A percentile compares a stretch with the other conserved stretches of the same genome.
These are phyloP conservation scores for Asbolus verrucosus DNA, from an alignment of 1,140 invertebrate species.

Conservation along the genomic window DNA sequence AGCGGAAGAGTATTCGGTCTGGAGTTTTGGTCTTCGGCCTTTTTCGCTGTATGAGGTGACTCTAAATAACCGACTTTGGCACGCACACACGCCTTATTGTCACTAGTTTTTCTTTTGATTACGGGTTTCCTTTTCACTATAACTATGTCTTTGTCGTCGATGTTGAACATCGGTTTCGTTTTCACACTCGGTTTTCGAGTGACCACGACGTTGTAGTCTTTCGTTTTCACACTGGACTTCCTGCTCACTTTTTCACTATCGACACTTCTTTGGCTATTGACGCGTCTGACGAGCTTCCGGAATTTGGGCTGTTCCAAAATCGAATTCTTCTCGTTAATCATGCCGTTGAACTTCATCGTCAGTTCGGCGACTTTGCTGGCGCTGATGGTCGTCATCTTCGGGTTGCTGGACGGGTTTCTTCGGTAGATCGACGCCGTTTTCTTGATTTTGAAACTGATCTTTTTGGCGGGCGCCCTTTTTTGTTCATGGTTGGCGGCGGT, in stretches of 20 bases:
- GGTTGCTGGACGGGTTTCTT: slow-evolving; percentile 32
- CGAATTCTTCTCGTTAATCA: slow-evolving; percentile 64
- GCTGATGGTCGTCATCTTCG: slow-evolving; percentile 63
- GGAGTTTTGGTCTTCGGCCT: slow-evolving; percentile 1
- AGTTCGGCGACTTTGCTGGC: slow-evolving; percentile 69
- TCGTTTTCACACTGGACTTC: slow-evolving; percentile 55
- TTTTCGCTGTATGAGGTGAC: slow-evolving; percentile 13
- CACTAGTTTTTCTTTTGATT: slow-evolving; percentile 45
- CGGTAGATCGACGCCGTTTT: slow-evolving; percentile 56
- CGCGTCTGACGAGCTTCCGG: slow-evolving; percentile 47
- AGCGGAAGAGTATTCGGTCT: slow-evolving; percentile 3
- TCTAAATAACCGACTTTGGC: slow-evolving; percentile 27
- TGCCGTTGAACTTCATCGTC: slow-evolving; percentile 70
- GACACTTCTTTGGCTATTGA: slow-evolving; percentile 47
- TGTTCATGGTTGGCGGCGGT: slow-evolving; percentile 39
- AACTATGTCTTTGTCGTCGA: slow-evolving; percentile 44
- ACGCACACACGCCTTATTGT: not conserved
- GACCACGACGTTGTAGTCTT: too few species aligned
- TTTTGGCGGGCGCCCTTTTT: slow-evolving; percentile 49
- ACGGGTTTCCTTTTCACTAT: slow-evolving; percentile 48
- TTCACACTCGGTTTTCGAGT: slow-evolving; percentile 57
- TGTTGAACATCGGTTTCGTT: slow-evolving; percentile 51
- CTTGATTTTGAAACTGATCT: slow-evolving; percentile 62
- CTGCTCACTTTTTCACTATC: slow-evolving; percentile 50
- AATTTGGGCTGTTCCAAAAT: slow-evolving; percentile 65